A percentile compares a stretch with the other conserved stretches of the same genome.
Conservation (phyloP, 2,797 vertebrate genomes). For the Cuculus canorus region DNA sequence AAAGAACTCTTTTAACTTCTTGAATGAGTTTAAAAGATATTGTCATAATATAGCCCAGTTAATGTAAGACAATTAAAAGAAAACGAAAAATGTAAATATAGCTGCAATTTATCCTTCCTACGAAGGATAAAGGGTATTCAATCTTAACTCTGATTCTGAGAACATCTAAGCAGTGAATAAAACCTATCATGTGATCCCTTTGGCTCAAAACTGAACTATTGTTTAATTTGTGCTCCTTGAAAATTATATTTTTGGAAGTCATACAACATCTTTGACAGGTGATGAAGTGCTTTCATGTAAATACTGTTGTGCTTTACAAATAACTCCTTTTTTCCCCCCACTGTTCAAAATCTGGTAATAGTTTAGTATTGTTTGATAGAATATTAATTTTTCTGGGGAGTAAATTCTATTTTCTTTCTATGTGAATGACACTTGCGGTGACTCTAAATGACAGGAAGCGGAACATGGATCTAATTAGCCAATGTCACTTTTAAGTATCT, state of each 20-base stretch:
- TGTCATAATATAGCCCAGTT: not conserved
- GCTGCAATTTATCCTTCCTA: not conserved
- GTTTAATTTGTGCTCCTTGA: not conserved
- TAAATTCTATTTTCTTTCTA: not conserved
- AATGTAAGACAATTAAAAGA: not conserved
- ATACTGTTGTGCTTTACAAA: not conserved
- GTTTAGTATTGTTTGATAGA: not conserved
- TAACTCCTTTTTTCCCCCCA: not conserved
- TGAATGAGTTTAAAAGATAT: not conserved
- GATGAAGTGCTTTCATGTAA: not conserved
- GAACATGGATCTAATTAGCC: not conserved
- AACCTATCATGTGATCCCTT: not conserved
- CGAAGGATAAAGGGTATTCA: not conserved
- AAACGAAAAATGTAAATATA: not conserved
- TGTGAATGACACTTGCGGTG: not conserved
- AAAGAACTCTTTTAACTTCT: not conserved
- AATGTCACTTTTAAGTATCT: not conserved
- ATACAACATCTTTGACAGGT: not conserved
- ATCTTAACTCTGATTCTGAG: not conserved
- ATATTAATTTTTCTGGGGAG: not conserved
- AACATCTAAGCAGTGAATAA: not conserved
- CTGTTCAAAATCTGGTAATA: not conserved
- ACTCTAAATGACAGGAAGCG: not conserved
- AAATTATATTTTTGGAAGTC: not conserved
- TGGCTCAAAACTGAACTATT: not conserved